Conservation (phyloP, 2,797 vertebrate species). For the Acomys russatus region DNA sequence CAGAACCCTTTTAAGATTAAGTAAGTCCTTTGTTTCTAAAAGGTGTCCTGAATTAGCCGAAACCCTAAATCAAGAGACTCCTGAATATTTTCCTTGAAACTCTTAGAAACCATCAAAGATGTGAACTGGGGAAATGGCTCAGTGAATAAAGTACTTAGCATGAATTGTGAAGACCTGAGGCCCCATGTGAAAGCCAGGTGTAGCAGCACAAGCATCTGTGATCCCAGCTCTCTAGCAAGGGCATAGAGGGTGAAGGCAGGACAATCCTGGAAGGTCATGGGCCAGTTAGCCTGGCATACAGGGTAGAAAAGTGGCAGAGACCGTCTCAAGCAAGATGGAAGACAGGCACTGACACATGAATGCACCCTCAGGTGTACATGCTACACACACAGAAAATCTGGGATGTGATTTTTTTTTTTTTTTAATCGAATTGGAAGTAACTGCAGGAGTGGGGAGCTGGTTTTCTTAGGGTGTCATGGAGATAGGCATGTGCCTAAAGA, state of each 20-base stretch:
- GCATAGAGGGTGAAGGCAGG: no score
- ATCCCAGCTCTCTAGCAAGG: no score
- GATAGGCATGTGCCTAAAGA: neutral
- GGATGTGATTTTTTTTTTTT: neutral
- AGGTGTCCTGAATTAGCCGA: constrained; percentile 48
- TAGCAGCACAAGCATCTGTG: neutral
- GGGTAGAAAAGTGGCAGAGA: neutral
- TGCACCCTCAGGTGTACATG: no score
- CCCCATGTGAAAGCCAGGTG: neutral
- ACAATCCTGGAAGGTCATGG: neutral
- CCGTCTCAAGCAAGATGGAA: neutral
- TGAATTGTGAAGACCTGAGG: neutral
- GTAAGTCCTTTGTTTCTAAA: constrained; percentile 12
- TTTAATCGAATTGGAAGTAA: neutral
- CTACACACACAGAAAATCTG: neutral
- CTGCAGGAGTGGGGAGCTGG: neutral
- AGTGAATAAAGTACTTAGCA: neutral
- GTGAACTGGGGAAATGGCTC: neutral
- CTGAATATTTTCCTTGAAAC: neutral
- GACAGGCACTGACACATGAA: neutral
- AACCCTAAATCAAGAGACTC: neutral
- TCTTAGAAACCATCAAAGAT: neutral
- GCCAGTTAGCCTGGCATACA: neutral
- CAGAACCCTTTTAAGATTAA: neutral
- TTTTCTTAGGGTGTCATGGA: neutral